These are phyloP conservation scores for Drosophila sulfurigaster DNA, from an alignment of 1,140 invertebrate genomes.

Conservation along the genomic window DNA sequence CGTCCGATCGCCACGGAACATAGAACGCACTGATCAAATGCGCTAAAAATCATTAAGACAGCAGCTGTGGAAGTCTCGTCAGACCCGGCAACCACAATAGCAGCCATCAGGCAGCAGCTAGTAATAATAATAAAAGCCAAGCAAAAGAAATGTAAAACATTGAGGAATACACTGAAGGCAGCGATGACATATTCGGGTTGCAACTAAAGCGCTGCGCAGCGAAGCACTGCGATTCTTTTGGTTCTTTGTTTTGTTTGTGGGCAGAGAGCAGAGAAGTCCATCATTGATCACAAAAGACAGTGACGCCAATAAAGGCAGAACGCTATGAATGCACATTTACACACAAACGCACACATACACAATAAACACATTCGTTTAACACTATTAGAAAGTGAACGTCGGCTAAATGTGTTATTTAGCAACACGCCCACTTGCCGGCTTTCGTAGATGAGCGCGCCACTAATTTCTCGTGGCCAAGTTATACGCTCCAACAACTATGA, in stretches of 20 bases:
- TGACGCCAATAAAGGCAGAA: slow-evolving; percentile 30
- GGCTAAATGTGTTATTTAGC: slow-evolving; percentile 21
- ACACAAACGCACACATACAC: slow-evolving; percentile 6
- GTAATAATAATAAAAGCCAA: slow-evolving; percentile 49
- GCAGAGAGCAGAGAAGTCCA: slow-evolving; percentile 2
- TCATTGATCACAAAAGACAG: slow-evolving; percentile 35
- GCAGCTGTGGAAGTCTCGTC: slow-evolving; percentile 23
- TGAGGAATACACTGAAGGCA: slow-evolving; percentile 10
- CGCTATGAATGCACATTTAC: slow-evolving; percentile 1
- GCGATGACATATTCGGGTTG: slow-evolving; percentile 35
- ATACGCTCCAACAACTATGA: slow-evolving; percentile 2
- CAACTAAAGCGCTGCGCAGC: slow-evolving; percentile 10
- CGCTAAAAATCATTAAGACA: slow-evolving; percentile 25
- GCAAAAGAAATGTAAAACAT: slow-evolving; percentile 38
- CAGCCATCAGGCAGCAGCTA: slow-evolving; percentile 13
- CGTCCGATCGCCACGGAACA: slow-evolving; percentile 48
- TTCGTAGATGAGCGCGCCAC: not conserved
- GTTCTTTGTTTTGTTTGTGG: slow-evolving; percentile 1
- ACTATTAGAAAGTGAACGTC: slow-evolving; percentile 50
- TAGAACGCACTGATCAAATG: slow-evolving; percentile 56
- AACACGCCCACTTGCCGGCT: slow-evolving; percentile 24
- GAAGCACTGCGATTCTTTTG: not conserved
- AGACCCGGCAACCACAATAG: slow-evolving; percentile 16
- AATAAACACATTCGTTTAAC: not conserved
- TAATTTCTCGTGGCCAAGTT: slow-evolving; percentile 17